Conservation (phyloP, 2,113 vertebrate genomes). For the Peromyscus polionotus region DNA sequence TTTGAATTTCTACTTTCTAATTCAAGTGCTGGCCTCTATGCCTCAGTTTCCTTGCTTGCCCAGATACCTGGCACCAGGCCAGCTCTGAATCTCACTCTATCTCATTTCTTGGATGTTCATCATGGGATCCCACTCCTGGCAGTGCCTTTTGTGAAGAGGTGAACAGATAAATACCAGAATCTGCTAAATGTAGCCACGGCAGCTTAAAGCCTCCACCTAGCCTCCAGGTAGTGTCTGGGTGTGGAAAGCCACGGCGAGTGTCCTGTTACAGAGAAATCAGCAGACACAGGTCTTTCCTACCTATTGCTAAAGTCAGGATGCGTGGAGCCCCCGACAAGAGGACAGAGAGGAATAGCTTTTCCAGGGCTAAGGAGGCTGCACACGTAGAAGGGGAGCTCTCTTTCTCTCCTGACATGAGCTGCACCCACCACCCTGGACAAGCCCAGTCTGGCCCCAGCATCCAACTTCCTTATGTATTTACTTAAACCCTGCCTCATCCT, state of each 20-base stretch:
- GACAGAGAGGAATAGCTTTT: background rate
- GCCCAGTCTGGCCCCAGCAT: constrained; percentile 51
- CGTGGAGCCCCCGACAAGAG: accelerated
- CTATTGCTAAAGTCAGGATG: too few species aligned
- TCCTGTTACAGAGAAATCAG: accelerated
- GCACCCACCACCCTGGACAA: constrained; percentile 40
- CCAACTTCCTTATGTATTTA: constrained; percentile 71
- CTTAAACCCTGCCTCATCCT: constrained; percentile 72
- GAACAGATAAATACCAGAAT: background rate
- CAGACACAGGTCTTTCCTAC: background rate
- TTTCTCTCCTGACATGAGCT: too few species aligned
- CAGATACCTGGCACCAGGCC: accelerated
- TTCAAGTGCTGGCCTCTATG: background rate
- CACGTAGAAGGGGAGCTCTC: background rate
- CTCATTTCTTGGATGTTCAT: background rate
- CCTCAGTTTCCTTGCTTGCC: background rate
- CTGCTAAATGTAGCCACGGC: background rate
- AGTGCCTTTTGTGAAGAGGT: background rate
- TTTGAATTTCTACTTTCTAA: background rate
- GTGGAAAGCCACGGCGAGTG: accelerated
- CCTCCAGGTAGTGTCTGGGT: background rate
- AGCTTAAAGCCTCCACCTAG: accelerated
- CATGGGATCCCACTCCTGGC: background rate
- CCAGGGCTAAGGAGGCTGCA: background rate
- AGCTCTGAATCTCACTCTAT: too few species aligned